Percentiles rank a stretch among this genome's conserved stretches.
phyloP scores from a whole-genome alignment of 2,888 invertebrate genomes.

The Trypoxylon attenuatum region DNA sequence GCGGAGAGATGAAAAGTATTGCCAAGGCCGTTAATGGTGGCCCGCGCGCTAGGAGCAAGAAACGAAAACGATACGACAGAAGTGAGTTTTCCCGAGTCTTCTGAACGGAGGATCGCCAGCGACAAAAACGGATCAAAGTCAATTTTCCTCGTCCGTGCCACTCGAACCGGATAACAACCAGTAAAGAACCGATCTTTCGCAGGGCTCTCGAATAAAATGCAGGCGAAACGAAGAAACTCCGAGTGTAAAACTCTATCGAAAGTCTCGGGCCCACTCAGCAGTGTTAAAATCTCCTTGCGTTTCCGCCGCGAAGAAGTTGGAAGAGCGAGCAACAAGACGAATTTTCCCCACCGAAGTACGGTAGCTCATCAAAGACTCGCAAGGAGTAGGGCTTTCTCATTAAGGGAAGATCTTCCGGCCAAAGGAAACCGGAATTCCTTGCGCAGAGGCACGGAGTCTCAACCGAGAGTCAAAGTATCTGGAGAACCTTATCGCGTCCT shows the following conservation, averaged over 20 bases:
- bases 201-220: background rate
- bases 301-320: too few relatives aligned
- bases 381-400: background rate
- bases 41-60: slow-evolving; percentile 19
- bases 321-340: too few relatives aligned
- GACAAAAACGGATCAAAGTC: slow-evolving; percentile 31
- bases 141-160: slow-evolving; percentile 17
- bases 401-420: background rate
- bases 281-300: background rate
- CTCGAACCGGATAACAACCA: slow-evolving; percentile 12
- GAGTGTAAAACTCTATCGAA: background rate
- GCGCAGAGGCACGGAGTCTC: too few relatives aligned
- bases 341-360: background rate
- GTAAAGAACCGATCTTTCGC: slow-evolving; percentile 7
- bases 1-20: background rate
- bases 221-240: background rate
- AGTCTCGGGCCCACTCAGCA: background rate
- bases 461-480: background rate
- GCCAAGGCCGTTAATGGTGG: slow-evolving; percentile 18
- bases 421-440: background rate
- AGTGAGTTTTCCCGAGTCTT: slow-evolving; percentile 34
- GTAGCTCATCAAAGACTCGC: background rate
- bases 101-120: slow-evolving; percentile 1
- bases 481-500: background rate
- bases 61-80: slow-evolving; percentile 39